Percentiles rank a stretch among this genome's conserved stretches.
Conservation (phyloP, 2,113 vertebrate species). For the Pampusana beccarii region DNA sequence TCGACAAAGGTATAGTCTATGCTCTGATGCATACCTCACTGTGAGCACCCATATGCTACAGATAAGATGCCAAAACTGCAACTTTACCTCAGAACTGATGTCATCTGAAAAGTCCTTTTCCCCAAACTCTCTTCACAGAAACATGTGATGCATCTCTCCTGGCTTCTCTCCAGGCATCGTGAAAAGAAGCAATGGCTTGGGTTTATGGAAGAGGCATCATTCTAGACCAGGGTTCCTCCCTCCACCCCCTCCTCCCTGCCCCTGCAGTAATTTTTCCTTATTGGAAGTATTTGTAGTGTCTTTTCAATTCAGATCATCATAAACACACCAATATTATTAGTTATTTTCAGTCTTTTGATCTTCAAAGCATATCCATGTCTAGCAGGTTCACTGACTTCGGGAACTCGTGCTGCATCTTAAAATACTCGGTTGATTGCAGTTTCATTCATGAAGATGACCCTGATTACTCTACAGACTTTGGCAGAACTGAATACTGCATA, state of each 20-base stretch:
- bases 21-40: not conserved
- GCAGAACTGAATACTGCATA: not conserved
- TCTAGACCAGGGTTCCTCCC: not conserved
- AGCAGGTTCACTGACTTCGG: not conserved
- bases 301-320: not conserved
- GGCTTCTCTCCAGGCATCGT: not conserved
- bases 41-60: not conserved
- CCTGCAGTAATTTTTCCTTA: not conserved
- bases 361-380: not conserved
- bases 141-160: not conserved
- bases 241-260: fast-evolving
- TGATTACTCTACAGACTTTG: not conserved
- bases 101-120: not conserved
- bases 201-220: not conserved
- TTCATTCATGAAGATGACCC: not conserved
- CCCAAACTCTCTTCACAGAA: not conserved
- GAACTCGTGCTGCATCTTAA: not conserved
- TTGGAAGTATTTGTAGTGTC: not conserved
- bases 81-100: not conserved
- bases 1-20: not conserved
- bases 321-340: not conserved
- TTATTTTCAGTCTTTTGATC: not conserved
- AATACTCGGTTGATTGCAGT: not conserved
- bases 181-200: not conserved
- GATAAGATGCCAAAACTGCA: not conserved